phyloP scores from a whole-genome alignment of 2,113 vertebrate genomes.

The Oenanthe oenanthe region DNA sequence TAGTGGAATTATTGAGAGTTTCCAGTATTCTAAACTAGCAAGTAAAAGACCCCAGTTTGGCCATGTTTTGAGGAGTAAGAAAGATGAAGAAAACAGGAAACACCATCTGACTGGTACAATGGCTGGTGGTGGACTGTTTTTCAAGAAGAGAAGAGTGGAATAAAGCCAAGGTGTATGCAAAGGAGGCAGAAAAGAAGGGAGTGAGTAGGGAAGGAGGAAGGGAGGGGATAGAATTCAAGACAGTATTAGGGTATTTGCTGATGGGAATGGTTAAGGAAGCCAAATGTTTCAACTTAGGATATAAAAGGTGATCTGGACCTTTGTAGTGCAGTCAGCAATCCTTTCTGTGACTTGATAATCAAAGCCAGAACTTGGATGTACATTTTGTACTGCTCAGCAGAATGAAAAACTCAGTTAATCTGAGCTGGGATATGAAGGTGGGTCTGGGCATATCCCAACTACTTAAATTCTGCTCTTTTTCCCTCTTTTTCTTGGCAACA shows the following conservation, averaged over 20 bases:
- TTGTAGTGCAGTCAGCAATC: constrained; percentile 14
- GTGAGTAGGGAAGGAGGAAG: neutral
- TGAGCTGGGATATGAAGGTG: neutral
- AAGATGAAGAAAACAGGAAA: neutral
- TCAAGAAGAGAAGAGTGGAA: neutral
- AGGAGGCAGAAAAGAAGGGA: neutral
- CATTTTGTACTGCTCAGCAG: neutral
- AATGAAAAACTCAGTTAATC: neutral
- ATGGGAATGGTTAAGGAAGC: neutral
- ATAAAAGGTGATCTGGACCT: neutral
- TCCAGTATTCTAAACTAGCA: neutral
- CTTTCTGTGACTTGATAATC: constrained; percentile 1
- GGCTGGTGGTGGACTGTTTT: neutral
- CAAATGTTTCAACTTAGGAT: neutral
- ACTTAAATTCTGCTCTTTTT: neutral
- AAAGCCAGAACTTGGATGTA: neutral
- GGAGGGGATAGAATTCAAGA: neutral
- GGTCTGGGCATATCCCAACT: neutral
- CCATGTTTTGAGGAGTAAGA: neutral
- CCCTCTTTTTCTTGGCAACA: neutral
- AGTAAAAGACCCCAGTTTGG: neutral
- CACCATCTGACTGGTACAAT: neutral
- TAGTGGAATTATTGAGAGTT: neutral
- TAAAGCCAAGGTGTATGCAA: neutral
- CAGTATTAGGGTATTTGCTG: neutral